Conservation (phyloP, 2,888 invertebrate species). For the Dromius quadrimaculatus region DNA sequence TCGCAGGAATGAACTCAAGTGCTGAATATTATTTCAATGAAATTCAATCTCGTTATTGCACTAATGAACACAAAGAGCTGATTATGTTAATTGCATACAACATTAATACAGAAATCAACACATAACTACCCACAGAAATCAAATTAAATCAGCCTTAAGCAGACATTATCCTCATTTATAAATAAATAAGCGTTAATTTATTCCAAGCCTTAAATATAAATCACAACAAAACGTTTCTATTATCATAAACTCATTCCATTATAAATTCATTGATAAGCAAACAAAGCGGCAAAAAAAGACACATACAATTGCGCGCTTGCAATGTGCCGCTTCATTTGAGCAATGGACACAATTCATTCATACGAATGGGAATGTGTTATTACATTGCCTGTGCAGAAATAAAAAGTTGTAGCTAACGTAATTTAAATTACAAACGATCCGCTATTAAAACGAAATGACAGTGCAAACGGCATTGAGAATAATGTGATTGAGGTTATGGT, state of each 20-base stretch:
- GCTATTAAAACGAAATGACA: conserved; percentile 32
- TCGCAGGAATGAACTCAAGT: too few species aligned
- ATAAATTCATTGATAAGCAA: conserved; percentile 2
- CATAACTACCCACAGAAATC: background rate
- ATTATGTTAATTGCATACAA: background rate
- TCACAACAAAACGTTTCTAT: conserved; percentile 3
- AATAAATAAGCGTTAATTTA: conserved; percentile 28
- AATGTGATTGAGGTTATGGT: conserved; percentile 23
- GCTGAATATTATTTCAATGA: too few species aligned
- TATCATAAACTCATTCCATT: conserved; percentile 1
- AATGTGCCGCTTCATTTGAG: background rate
- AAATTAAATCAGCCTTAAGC: conserved; percentile 5
- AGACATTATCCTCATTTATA: conserved; percentile 1
- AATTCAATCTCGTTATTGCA: background rate
- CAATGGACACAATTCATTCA: background rate
- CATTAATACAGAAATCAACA: conserved; percentile 7
- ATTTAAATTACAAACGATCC: conserved; percentile 32
- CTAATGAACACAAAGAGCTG: conserved; percentile 6
- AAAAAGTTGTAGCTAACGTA: conserved; percentile 26
- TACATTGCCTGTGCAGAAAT: background rate
- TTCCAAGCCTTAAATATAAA: conserved; percentile 9
- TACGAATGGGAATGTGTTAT: background rate
- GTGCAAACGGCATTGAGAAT: conserved; percentile 28
- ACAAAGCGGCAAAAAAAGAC: background rate
- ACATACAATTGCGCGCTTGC: background rate